These are phyloP conservation scores for Ceratina japonica DNA, from an alignment of 1,140 invertebrate genomes.

Conservation along the genomic window DNA sequence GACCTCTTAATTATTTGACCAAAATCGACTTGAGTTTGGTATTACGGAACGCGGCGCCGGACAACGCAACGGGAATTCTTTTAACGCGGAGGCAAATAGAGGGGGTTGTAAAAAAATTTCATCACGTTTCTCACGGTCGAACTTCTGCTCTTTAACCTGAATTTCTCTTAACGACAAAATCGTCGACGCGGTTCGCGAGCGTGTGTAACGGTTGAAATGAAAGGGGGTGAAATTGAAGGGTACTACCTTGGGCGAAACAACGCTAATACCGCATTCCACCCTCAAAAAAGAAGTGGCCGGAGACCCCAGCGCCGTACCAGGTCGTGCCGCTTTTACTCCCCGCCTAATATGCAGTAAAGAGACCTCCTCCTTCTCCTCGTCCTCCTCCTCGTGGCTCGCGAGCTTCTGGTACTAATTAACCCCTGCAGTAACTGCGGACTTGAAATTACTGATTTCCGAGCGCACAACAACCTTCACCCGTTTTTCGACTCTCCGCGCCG, in stretches of 20 bases:
- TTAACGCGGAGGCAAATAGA: not conserved
- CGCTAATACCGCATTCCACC: slow-evolving; percentile 61
- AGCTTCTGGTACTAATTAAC: slow-evolving; percentile 59
- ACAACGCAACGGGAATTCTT: not conserved
- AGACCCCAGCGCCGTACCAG: slow-evolving; percentile 45
- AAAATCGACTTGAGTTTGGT: too few relatives aligned
- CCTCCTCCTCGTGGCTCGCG: slow-evolving; percentile 31
- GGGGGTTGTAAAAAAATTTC: too few relatives aligned
- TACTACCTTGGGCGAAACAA: slow-evolving; percentile 53
- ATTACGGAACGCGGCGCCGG: too few relatives aligned
- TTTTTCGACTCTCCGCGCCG: not conserved
- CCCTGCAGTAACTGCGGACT: slow-evolving; percentile 37
- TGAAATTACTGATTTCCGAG: slow-evolving; percentile 58
- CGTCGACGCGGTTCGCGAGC: slow-evolving; percentile 26
- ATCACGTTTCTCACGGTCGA: not conserved
- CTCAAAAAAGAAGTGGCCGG: slow-evolving; percentile 58
- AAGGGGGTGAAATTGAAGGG: slow-evolving; percentile 57
- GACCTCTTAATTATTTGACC: too few relatives aligned
- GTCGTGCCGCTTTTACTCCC: slow-evolving; percentile 54
- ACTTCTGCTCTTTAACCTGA: not conserved
- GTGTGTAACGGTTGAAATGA: slow-evolving; percentile 47
- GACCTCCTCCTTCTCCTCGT: too few relatives aligned
- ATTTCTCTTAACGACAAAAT: slow-evolving; percentile 20
- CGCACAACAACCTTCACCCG: slow-evolving; percentile 8
- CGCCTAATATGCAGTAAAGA: slow-evolving; percentile 60